Conservation (phyloP, 2,113 vertebrate genomes). For the Hemibagrus wyckioides region DNA sequence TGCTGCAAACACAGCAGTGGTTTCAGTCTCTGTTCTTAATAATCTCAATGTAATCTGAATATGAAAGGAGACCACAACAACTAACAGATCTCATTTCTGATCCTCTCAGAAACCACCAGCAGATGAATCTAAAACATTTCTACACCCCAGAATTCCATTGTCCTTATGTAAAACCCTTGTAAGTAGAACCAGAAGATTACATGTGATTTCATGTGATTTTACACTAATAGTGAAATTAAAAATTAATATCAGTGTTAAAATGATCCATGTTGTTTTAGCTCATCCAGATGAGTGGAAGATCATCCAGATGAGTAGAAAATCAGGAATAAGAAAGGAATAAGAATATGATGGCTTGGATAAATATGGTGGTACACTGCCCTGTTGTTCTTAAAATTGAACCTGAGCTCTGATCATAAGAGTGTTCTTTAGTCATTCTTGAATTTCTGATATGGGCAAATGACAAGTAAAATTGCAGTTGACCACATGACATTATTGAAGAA, state of each 20-base stretch:
- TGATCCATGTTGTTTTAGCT: not conserved
- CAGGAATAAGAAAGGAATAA: not conserved
- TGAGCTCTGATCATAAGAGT: not conserved
- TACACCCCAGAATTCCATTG: not conserved
- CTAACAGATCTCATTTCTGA: not conserved
- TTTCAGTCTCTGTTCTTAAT: not conserved
- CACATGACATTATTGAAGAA: not conserved
- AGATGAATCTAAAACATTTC: not conserved
- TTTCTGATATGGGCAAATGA: not conserved
- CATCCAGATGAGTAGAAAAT: not conserved
- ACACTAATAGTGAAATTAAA: not conserved
- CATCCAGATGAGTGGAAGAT: not conserved
- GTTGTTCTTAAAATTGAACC: not conserved
- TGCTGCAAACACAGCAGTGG: not conserved
- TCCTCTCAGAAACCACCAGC: not conserved
- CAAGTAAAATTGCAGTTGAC: not conserved
- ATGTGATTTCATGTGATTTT: not conserved
- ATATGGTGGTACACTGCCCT: not conserved
- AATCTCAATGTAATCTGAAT: not conserved
- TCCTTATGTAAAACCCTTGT: not conserved
- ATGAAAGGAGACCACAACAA: conserved; percentile 18
- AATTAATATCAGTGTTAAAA: not conserved
- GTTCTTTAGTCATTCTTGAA: not conserved
- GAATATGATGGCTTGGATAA: not conserved
- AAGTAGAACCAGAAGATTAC: not conserved